These are phyloP conservation scores for Heterochromis multidens DNA, from an alignment of 2,113 vertebrate genomes.

Conservation along the genomic window DNA sequence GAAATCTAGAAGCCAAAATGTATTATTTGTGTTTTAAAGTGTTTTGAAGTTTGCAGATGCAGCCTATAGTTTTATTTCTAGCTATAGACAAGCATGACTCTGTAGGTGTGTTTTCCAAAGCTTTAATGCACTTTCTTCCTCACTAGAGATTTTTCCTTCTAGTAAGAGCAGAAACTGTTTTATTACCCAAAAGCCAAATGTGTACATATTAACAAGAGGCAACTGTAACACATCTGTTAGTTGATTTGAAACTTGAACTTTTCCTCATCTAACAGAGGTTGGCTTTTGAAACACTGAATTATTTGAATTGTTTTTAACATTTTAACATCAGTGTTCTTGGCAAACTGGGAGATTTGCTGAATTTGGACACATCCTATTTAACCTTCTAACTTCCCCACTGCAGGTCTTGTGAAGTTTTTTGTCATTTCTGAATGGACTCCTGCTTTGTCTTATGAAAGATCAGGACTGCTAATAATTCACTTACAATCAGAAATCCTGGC, in stretches of 20 bases:
- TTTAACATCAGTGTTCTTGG: constrained; percentile 37
- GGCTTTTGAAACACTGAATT: background rate
- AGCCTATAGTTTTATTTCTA: constrained; percentile 48
- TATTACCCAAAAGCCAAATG: constrained; percentile 55
- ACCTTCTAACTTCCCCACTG: background rate
- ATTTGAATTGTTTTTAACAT: constrained; percentile 13
- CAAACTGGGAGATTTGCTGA: background rate
- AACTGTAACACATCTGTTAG: constrained; percentile 6
- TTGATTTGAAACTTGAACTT: constrained; percentile 18
- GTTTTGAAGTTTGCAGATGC: constrained; percentile 43
- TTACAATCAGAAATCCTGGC: constrained; percentile 5
- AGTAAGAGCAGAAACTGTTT: constrained; percentile 23
- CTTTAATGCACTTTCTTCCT: constrained; percentile 44
- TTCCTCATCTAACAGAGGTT: constrained; percentile 23
- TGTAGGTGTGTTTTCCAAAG: constrained; percentile 59
- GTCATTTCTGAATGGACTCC: constrained; percentile 34
- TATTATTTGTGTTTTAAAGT: constrained; percentile 64
- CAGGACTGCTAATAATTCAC: background rate
- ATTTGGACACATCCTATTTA: constrained; percentile 10
- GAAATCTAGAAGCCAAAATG: constrained; percentile 64
- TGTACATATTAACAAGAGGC: constrained; percentile 29
- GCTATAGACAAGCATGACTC: constrained; percentile 52
- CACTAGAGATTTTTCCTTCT: background rate
- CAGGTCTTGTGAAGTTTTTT: constrained; percentile 40
- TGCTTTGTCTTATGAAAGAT: constrained; percentile 21